Conservation (phyloP, 2,888 invertebrate genomes). For the Adela reaumurella region DNA sequence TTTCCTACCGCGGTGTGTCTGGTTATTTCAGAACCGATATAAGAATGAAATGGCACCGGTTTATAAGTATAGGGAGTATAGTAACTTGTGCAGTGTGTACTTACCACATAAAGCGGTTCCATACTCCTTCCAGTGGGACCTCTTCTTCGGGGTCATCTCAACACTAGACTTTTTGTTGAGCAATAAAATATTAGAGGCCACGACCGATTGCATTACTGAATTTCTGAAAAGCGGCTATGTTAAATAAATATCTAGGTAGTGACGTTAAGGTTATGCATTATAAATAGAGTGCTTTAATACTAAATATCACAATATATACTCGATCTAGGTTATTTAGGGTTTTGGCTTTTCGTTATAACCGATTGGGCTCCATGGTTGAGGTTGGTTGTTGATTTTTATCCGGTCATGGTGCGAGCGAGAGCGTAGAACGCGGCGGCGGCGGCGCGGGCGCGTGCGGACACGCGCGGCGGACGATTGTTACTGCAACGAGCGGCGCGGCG, state of each 20-base stretch:
- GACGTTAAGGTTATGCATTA: slow-evolving; percentile 12
- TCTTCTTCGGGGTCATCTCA: slow-evolving; percentile 51
- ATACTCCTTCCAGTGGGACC: slow-evolving; percentile 57
- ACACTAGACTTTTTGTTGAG: slow-evolving; percentile 17
- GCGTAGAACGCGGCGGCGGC: slow-evolving; percentile 33
- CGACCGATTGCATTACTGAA: slow-evolving; percentile 25
- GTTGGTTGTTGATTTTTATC: slow-evolving; percentile 54
- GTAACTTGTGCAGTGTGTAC: too few species aligned
- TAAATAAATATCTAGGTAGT: slow-evolving; percentile 36
- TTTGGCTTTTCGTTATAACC: slow-evolving; percentile 50
- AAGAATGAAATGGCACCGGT: too few species aligned
- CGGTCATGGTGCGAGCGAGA: slow-evolving; percentile 47
- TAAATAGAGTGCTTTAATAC: slow-evolving; percentile 13
- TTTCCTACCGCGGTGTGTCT: too few species aligned
- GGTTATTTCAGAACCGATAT: too few species aligned
- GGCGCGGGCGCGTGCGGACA: background rate
- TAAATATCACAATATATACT: slow-evolving; percentile 55
- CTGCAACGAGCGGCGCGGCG: slow-evolving; percentile 36
- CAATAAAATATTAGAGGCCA: slow-evolving; percentile 19
- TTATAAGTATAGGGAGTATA: too few species aligned
- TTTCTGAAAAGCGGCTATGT: slow-evolving; percentile 53
- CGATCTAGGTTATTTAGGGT: slow-evolving; percentile 47
- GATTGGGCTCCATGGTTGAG: slow-evolving; percentile 54
- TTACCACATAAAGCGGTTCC: slow-evolving; percentile 54
- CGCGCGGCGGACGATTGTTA: background rate